Base-by-base conservation (phyloP, 2,888 invertebrate species). In the Balanococcus diminutus region DNA sequence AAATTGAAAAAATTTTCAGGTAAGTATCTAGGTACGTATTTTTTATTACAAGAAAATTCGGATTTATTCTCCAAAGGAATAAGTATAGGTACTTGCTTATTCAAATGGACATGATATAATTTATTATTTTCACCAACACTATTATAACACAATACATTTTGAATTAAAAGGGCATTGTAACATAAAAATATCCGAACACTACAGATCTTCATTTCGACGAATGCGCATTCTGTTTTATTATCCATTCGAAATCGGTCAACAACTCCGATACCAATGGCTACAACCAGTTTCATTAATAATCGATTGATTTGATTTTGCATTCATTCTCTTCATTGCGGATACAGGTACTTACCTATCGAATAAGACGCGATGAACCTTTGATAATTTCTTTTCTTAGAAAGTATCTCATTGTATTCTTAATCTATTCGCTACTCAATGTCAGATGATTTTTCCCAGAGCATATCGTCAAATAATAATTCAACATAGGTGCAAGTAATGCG, bases 221-320 rank as follows among this genome's bases (percentile, higher is more conserved):
- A 67, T 67, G 28, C 25, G 25, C 16, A 67, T 67, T 67, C 67
- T 28, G 1, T 28, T n/a, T 36, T 36, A 31, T 79, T n/a, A 79
- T 79, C 36, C 75, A 79, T 79, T 79, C 2, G 75, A 36, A 79
- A 79, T 32, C 75, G 75, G 75, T 79, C 36, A 79, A 79, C 16
- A 79, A 67, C 67, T 67, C 28, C 28, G 28, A 28, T 14, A 28
- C 28, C 28, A 67, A 67, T 22, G 8, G 16, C 67, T 67, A 16
- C 67, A 61, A 67, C 25, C 28, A 5, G 67, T 67, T 67, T 67
- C 16, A 16, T 67, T 28, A 28, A 67, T 28, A 67, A 28, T 67
- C 67, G 67, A 67, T 67, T 61, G 28, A 67, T 67, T 67, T 67
- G 67, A 67, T 67, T 67, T 28, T 67, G 67, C 67, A 28, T 28